These are phyloP conservation scores for Pammene fasciana DNA, from an alignment of 2,888 invertebrate genomes.

Conservation along the genomic window DNA sequence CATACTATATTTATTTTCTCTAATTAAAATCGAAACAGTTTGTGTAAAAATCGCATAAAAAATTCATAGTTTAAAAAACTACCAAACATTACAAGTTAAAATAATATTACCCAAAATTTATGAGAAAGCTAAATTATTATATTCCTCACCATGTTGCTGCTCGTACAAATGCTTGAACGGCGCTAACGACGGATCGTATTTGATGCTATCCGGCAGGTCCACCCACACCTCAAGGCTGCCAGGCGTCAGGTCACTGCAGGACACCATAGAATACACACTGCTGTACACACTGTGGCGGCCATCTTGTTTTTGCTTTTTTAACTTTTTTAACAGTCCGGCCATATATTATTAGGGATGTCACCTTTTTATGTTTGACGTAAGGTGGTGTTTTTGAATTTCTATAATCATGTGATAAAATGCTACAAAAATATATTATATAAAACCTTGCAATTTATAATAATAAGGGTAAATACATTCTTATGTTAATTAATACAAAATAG, in stretches of 20 bases:
- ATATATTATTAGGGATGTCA: slow-evolving; percentile 23
- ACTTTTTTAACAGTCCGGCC: slow-evolving; percentile 44
- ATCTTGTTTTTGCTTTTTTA: slow-evolving; percentile 57
- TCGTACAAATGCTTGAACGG: slow-evolving; percentile 84
- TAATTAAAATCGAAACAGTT: too few relatives aligned
- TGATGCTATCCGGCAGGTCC: slow-evolving; percentile 85
- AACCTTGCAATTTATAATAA: too few relatives aligned
- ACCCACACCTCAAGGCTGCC: slow-evolving; percentile 86
- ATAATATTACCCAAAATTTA: too few relatives aligned
- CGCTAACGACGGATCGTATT: slow-evolving; percentile 86
- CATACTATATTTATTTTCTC: too few relatives aligned
- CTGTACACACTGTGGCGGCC: slow-evolving; percentile 47
- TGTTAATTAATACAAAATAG: too few relatives aligned
- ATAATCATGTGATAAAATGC: too few relatives aligned
- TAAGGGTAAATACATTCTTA: too few relatives aligned
- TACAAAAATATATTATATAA: too few relatives aligned
- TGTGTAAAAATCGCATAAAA: too few relatives aligned
- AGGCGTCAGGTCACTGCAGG: slow-evolving; percentile 84
- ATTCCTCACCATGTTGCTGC: slow-evolving; percentile 70
- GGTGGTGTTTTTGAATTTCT: not conserved
- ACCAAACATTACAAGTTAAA: too few relatives aligned
- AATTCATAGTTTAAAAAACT: too few relatives aligned
- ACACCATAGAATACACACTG: slow-evolving; percentile 75
- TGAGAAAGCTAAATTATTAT: too few relatives aligned
- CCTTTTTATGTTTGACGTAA: not conserved